These are phyloP conservation scores for Salarias fasciatus DNA, from an alignment of 2,797 vertebrate species.

Conservation along the genomic window DNA sequence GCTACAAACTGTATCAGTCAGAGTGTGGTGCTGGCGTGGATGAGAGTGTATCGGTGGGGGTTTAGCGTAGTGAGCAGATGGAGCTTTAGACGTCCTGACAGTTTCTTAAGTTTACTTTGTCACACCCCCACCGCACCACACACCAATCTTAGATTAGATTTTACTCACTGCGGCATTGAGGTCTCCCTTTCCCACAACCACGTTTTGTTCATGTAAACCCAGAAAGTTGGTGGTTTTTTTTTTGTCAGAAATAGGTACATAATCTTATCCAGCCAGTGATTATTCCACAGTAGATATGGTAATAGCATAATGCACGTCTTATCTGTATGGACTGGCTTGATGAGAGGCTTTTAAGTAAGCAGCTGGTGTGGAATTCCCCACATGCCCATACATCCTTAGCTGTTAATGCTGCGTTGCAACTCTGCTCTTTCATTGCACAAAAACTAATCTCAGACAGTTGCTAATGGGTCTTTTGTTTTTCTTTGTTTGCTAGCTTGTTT, in stretches of 20 bases:
- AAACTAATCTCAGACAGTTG: constrained; percentile 51
- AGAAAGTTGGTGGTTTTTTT: background rate
- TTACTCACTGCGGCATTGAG: constrained; percentile 26
- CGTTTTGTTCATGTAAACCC: too few species aligned
- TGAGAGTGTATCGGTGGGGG: constrained; percentile 24
- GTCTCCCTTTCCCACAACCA: constrained; percentile 14
- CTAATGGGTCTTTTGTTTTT: constrained; percentile 46
- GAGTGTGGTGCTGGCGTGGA: constrained; percentile 5
- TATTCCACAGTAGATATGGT: background rate
- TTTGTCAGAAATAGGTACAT: background rate
- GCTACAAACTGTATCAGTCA: background rate
- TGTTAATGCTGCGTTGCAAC: constrained; percentile 35
- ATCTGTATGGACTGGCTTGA: constrained; percentile 34
- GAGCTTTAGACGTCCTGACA: constrained; percentile 71
- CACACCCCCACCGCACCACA: constrained; percentile 37
- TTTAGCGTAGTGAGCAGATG: constrained; percentile 78
- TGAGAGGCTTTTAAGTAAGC: constrained; percentile 37
- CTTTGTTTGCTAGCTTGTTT: constrained; percentile 9
- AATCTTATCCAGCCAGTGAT: background rate
- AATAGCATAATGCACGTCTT: constrained; percentile 17
- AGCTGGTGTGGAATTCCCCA: constrained; percentile 67
- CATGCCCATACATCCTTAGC: constrained; percentile 39
- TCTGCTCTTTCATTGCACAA: constrained; percentile 48
- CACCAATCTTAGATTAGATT: constrained; percentile 59
- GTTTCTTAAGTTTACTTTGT: constrained; percentile 69